Evolutionary conservation across 2,113 vertebrate genomes (phyloP), one percentile per base, ranked within the genome.

Genomic region (Serilophus lunatus): DNA sequence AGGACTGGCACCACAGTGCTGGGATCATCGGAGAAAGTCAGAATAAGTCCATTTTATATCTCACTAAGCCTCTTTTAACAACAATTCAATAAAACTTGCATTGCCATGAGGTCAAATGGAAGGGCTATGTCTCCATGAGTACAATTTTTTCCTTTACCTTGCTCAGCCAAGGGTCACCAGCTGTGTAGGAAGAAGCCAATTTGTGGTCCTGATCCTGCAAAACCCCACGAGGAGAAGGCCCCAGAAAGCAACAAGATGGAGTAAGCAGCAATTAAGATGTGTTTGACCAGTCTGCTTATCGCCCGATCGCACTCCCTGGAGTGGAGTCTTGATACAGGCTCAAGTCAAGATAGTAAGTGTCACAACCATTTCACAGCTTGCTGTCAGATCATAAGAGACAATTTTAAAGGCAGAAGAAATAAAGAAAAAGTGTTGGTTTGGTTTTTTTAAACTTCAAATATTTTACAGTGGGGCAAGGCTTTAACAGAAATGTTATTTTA

Each of bases 311-410:
- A 64, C 71, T 84, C 56, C 51, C 69, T 54, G 72, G 51, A 36
- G 4, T n/a, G 24, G 47, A 94, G 80, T 54, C 92, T 63, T 77
- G 49, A 86, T 44, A 77, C 14, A 79, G 68, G 64, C 75, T 90
- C 12, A 78, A 86, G 88, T 47, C 64, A 83, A 95, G 86, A 92
- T n/a, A 93, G 38, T 1, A n/a, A 93, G 61, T n/a, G 85, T 81
- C 82, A 86, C 76, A 90, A 90, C 56, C 65, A 78, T 60, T 78
- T 81, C 93, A 92, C 75, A 86, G 85, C 72, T 63, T 40, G 71
- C 82, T 70, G 60, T 49, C 92, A 86, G 59, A 83, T 60, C 65
- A 81, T 8, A n/a, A 33, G 17, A 68, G 53, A 74, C 69, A 60
- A 60, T 66, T 93, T 51, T 54, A 65, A 82, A 82, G 71, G 36